These are phyloP conservation scores for Lota lota DNA, from an alignment of 2,113 vertebrate genomes.

Conservation along the genomic window DNA sequence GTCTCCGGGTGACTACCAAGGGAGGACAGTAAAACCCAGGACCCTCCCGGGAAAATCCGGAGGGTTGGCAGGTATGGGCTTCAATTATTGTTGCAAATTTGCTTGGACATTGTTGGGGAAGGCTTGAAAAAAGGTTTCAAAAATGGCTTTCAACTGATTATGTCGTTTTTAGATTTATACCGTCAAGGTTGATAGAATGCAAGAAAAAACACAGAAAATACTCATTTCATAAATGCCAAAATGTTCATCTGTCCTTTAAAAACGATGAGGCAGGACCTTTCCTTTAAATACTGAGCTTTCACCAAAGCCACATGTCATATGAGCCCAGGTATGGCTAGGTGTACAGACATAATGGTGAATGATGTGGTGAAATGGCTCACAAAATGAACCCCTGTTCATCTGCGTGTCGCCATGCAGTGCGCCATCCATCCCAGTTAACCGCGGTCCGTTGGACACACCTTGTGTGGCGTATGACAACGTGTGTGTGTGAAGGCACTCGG, in stretches of 20 bases:
- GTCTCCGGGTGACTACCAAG: too few species aligned
- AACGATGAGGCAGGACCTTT: too few species aligned
- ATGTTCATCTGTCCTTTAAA: too few species aligned
- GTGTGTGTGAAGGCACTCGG: constrained; percentile 18
- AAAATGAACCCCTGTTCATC: constrained; percentile 60
- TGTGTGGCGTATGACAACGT: constrained; percentile 25
- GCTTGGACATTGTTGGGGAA: too few species aligned
- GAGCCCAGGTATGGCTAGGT: constrained; percentile 7
- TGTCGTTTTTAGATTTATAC: constrained; percentile 18
- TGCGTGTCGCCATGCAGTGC: constrained; percentile 35
- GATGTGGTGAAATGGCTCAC: constrained; percentile 67
- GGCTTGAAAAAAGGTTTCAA: too few species aligned
- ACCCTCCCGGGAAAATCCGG: too few species aligned
- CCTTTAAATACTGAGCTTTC: not conserved
- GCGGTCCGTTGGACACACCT: constrained; percentile 56
- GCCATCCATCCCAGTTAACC: constrained; percentile 65
- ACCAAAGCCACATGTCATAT: constrained; percentile 36
- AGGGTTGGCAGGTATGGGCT: too few species aligned
- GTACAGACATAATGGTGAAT: constrained; percentile 58
- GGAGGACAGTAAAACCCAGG: too few species aligned
- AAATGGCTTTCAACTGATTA: constrained; percentile 17
- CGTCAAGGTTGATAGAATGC: too few species aligned
- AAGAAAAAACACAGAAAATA: not conserved
- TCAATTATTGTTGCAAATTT: too few species aligned
- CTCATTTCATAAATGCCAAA: too few species aligned